Evolutionary conservation across 2,113 vertebrate genomes (phyloP), one percentile per base, ranked within the genome.

Genomic region (Zosterops lateralis): DNA sequence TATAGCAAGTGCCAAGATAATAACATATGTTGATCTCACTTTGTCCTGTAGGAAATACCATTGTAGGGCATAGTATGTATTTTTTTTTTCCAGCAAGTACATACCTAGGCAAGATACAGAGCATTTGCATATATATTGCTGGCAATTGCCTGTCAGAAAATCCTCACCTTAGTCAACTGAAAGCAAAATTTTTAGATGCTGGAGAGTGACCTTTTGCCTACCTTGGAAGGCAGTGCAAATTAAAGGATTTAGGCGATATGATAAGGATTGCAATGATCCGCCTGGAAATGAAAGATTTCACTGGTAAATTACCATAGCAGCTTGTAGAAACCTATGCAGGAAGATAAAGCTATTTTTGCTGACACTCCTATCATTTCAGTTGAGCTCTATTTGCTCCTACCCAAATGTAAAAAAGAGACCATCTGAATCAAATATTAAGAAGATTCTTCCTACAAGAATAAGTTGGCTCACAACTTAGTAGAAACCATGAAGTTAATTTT

Each of bases 51-150:
- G 75, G 40, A 89, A 81, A 79, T 38, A 64, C 5, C 51, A 50
- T 42, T 26, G 48, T 70, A 62, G 21, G 40, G 44, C 13, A 75
- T 64, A 57, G 38, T n/a, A 88, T 1, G 3, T 24, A 80, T 61
- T 53, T 38, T 38, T 48, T 89, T 91, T 89, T 84, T 38, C 67
- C 82, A 92, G 73, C 36, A 94, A 78, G 50, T 61, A 65, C 11
- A n/a, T 28, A 77, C 16, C 47, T 36, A 70, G 53, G 32, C 81
- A 42, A 86, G 47, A 81, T 38, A 83, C 21, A 87, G 20, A 66
- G 8, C 1, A 81, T 89, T 95, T 95, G 75, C 80, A 92, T 87
- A 89, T 48, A 50, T 66, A 87, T 67, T 95, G 67, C 42, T 85
- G 79, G 48, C 61, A 93, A 66, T 4, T 58, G 50, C 65, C 61